These are phyloP conservation scores for Anhinga anhinga DNA, from an alignment of 2,113 vertebrate species.

Conservation along the genomic window DNA sequence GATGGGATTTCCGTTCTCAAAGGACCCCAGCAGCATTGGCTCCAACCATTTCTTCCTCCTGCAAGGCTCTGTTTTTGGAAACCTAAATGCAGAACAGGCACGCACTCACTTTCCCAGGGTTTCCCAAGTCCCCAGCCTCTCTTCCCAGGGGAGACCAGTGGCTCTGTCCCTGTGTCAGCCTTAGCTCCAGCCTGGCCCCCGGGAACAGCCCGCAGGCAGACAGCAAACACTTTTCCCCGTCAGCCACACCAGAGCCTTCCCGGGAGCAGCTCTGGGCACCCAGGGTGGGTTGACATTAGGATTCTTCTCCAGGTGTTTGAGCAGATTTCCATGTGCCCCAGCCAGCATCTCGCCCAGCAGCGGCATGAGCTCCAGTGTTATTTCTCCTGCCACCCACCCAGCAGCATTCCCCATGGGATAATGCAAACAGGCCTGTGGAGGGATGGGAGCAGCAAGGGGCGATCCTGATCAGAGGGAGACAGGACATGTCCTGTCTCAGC, in stretches of 20 bases:
- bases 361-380: neutral
- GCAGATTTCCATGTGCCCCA: neutral
- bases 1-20: neutral
- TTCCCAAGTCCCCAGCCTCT: neutral
- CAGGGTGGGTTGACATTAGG: neutral
- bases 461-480: neutral
- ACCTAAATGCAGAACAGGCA: neutral
- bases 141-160: neutral
- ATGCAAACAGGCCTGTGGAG: neutral
- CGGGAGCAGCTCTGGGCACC: neutral
- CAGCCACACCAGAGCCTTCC: neutral
- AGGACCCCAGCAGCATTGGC: neutral
- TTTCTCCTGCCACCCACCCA: neutral
- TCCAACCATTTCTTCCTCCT: neutral
- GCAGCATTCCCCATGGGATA: neutral
- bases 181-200: neutral
- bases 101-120: neutral
- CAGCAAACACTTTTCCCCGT: neutral
- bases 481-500: neutral
- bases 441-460: neutral
- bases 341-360: neutral
- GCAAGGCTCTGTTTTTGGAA: neutral
- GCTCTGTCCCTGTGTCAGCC: neutral
- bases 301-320: neutral
- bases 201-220: neutral